phyloP scores from a whole-genome alignment of 2,113 vertebrate genomes.

The Puma concolor region DNA sequence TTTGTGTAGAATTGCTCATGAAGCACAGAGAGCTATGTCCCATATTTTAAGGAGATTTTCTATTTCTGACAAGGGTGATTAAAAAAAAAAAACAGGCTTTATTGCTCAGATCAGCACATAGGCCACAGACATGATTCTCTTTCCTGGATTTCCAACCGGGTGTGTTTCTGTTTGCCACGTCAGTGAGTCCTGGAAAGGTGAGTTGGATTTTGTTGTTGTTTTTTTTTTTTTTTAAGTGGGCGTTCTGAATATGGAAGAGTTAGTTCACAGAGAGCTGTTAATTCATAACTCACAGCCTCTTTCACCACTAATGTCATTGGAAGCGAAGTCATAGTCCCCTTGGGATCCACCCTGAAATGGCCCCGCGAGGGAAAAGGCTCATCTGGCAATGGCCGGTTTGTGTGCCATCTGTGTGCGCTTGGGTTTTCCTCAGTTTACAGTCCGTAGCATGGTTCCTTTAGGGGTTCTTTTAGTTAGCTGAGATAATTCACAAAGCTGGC shows the following conservation, averaged over 20 bases:
- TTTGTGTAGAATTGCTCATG: conserved; percentile 37
- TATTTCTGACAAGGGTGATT: conserved; percentile 46
- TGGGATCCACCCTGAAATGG: not conserved
- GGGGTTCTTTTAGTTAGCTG: not conserved
- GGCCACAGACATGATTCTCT: not conserved
- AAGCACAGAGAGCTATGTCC: conserved; percentile 31
- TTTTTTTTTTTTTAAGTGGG: not conserved
- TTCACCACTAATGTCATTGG: not conserved
- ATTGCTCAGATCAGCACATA: conserved; percentile 36
- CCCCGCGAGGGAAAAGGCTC: rapidly evolving
- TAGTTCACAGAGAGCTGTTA: not conserved
- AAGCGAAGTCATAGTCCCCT: not conserved
- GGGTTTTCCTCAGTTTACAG: not conserved
- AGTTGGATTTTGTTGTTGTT: conserved; percentile 40
- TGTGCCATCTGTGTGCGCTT: not conserved
- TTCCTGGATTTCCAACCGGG: not conserved
- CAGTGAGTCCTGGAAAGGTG: not conserved
- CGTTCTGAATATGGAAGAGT: not conserved
- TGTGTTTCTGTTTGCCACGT: not conserved
- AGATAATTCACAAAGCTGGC: conserved; percentile 16
- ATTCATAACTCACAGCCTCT: not conserved
- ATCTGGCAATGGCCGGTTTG: not conserved
- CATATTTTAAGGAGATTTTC: conserved; percentile 54
- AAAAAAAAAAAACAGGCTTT: conserved; percentile 17
- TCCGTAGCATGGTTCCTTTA: not conserved